Percentiles rank a stretch among this genome's conserved stretches.
Evolutionary conservation across 2,888 invertebrate genomes (phyloP).

Genomic region (Idaea biselata): DNA sequence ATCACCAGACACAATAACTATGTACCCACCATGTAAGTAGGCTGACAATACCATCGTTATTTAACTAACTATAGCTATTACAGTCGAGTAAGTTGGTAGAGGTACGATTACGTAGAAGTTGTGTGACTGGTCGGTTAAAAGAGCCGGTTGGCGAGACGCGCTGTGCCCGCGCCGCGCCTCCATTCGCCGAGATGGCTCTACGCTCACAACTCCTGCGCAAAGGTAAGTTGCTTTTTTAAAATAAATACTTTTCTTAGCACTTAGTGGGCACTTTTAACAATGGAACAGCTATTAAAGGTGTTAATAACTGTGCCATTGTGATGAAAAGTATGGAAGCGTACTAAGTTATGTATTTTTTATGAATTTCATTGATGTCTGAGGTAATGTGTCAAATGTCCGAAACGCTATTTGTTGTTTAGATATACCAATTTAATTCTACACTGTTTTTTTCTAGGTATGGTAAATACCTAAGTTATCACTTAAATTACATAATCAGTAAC

Average conservation of each 20-base stretch:
- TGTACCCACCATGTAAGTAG: too few species aligned
- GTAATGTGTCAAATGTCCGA: not conserved
- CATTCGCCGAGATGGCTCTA: slow-evolving; percentile 71
- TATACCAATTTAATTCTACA: not conserved
- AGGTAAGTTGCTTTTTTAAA: slow-evolving; percentile 44
- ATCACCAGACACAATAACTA: too few species aligned
- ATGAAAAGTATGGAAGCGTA: not conserved
- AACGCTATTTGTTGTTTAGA: not conserved
- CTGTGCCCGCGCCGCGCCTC: slow-evolving; percentile 46
- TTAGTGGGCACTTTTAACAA: not conserved
- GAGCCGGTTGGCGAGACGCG: slow-evolving; percentile 35
- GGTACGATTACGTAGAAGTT: slow-evolving; percentile 35
- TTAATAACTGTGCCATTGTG: not conserved
- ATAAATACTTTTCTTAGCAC: slow-evolving; percentile 8
- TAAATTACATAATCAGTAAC: not conserved
- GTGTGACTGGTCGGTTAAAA: slow-evolving; percentile 60
- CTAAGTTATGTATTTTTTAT: not conserved
- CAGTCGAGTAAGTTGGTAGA: not conserved
- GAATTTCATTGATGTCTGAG: not conserved
- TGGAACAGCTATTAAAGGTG: not conserved
- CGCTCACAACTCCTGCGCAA: slow-evolving; percentile 72
- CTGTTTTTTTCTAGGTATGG: not conserved
- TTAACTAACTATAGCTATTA: not conserved
- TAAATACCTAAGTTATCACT: not conserved
- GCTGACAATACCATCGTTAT: not conserved